A percentile compares a stretch with the other conserved stretches of the same genome.
Evolutionary conservation across 2,113 vertebrate species (phyloP).

Genomic region (Syngnathus scovelli): DNA sequence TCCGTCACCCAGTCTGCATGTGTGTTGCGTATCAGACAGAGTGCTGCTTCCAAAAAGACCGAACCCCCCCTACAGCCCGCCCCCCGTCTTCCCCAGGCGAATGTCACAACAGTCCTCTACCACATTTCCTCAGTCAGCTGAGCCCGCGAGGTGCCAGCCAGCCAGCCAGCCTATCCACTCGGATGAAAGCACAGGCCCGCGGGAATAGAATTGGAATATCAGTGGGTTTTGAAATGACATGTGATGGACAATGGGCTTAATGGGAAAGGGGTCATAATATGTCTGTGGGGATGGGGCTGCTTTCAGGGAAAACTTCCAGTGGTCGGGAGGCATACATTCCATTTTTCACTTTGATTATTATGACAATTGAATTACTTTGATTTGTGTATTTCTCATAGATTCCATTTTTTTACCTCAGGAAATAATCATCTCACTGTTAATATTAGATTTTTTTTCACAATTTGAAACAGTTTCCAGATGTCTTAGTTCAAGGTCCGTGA

Average conservation of each 20-base stretch:
- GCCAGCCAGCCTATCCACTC: constrained; percentile 39
- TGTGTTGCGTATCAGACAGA: constrained; percentile 49
- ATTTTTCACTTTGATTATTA: neutral
- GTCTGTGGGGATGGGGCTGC: constrained; percentile 1
- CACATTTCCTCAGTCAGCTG: constrained; percentile 52
- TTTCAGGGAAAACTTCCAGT: neutral
- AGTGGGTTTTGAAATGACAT: constrained; percentile 13
- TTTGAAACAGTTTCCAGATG: too few species aligned
- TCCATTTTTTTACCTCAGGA: neutral
- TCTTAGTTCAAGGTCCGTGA: too few species aligned
- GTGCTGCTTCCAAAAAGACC: constrained; percentile 60
- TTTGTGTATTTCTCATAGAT: neutral
- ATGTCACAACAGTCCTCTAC: constrained; percentile 63
- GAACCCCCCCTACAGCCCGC: constrained; percentile 1
- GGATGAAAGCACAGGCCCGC: constrained; percentile 23
- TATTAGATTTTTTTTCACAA: too few species aligned
- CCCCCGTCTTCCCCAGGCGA: constrained; percentile 32
- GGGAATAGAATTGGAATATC: constrained; percentile 29
- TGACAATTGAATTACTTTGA: neutral
- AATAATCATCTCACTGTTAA: too few species aligned
- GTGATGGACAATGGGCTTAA: constrained; percentile 47
- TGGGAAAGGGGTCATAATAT: constrained; percentile 33
- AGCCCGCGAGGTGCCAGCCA: constrained; percentile 22
- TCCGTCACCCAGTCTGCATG: constrained; percentile 31
- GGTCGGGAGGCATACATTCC: too few species aligned